A percentile compares a stretch with the other conserved stretches of the same genome.
These are phyloP conservation scores for Merodon equestris DNA, from an alignment of 2,888 invertebrate genomes.

Conservation along the genomic window DNA sequence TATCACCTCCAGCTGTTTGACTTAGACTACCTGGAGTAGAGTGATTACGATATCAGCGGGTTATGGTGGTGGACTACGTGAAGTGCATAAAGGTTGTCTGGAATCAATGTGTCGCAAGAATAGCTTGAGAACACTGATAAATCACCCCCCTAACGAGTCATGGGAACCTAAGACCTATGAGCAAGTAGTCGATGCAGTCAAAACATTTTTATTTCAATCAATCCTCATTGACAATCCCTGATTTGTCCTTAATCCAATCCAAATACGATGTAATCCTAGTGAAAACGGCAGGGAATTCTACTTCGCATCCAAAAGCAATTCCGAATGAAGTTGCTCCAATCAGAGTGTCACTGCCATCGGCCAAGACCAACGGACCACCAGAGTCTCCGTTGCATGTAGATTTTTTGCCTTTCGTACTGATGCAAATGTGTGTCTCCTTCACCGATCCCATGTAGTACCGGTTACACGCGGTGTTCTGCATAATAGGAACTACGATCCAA, in stretches of 20 bases:
- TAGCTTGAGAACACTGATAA: too few relatives aligned
- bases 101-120: not conserved
- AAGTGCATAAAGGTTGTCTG: conserved; percentile 20
- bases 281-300: conserved; percentile 60
- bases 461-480: conserved; percentile 70
- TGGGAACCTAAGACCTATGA: too few relatives aligned
- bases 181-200: too few relatives aligned
- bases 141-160: too few relatives aligned
- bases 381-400: conserved; percentile 65
- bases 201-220: not conserved
- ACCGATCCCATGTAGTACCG: conserved; percentile 70
- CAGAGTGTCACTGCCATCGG: conserved; percentile 49
- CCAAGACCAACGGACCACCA: conserved; percentile 60
- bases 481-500: conserved; percentile 69
- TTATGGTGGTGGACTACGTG: not conserved
- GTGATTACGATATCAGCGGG: not conserved
- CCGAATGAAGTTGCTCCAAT: conserved; percentile 65
- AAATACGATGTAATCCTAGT: conserved; percentile 61
- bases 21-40: conserved; percentile 14
- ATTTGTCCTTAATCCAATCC: conserved; percentile 60
- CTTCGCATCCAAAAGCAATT: conserved; percentile 52
- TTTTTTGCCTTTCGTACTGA: conserved; percentile 40
- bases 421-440: conserved; percentile 60
- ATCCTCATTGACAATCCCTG: conserved; percentile 24
- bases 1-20: conserved; percentile 21